Base-by-base conservation (phyloP, 1,140 invertebrate species). In the Macrostomum lignano region DNA sequence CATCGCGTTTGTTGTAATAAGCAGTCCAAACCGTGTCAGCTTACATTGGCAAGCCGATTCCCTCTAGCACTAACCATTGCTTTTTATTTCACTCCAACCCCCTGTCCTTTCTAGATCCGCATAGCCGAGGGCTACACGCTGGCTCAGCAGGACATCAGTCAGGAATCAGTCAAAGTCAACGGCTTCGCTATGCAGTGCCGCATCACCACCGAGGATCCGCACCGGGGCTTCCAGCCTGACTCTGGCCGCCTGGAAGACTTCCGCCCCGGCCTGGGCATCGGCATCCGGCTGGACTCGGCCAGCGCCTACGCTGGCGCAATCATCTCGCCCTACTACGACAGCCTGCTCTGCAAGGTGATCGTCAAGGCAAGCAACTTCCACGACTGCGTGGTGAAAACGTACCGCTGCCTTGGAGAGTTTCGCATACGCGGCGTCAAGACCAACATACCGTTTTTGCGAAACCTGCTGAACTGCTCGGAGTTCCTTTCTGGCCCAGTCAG, bases 251-350 rank as follows among this genome's bases (percentile, higher is more conserved):
- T 98, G 42, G 86, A 96, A 61, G 64, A 62, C 3, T 93, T 91
- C 56, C 67, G 84, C 41, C 84, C 77, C 35, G 86, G 82, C 33
- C 84, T 96, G 60, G 88, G 91, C 46, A 94, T 96, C 79, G 91
- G 91, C 21, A 96, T 96, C 38, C 71, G 88, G 46, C 62, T 98
- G 36, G 91, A 96, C 59, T 71, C 79, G 9, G 86, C 88, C 1
- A 79, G 79, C 1, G 81, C 81, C 0, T 96, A 77, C 60, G 72
- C 82, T 36, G 88, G 88, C 20, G 86, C 86, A 14, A 76, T 88
- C 26, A 86, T 98, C 38, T 86, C 82, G 1, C 88, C 88, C 2
- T 91, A 91, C 59, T 98, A 96, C 52, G 88, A 98, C 54, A 94
- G 86, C 0, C 62, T 98, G 11, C 67, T 98, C 21, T 79, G 88